phyloP scores from a whole-genome alignment of 2,888 invertebrate species.

The Nasonovia ribisnigri region DNA sequence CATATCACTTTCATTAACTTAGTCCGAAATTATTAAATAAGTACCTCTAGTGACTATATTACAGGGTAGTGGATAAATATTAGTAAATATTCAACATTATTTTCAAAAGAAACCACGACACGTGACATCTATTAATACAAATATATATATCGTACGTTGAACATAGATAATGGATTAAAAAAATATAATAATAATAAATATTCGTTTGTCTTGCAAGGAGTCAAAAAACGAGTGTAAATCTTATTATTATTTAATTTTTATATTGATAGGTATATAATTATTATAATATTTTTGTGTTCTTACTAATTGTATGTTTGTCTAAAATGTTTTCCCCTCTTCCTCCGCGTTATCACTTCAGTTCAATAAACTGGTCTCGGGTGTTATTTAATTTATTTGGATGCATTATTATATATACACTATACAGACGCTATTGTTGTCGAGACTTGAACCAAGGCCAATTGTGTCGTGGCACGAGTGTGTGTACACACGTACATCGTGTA shows the following conservation, averaged over 20 bases:
- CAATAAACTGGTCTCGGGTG: conserved; percentile 61
- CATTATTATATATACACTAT: conserved; percentile 34
- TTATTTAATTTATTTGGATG: conserved; percentile 64
- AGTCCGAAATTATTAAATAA: not conserved
- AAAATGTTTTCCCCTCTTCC: not conserved
- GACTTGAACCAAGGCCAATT: conserved; percentile 64
- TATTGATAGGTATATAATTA: not conserved
- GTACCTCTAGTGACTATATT: not conserved
- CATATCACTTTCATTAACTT: not conserved
- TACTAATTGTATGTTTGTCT: not conserved
- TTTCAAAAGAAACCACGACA: not conserved
- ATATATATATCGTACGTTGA: not conserved
- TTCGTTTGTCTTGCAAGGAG: not conserved
- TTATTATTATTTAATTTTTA: not conserved
- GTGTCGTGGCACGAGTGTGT: conserved; percentile 28
- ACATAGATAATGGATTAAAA: not conserved
- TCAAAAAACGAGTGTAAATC: not conserved
- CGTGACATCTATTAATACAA: not conserved
- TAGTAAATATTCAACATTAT: not conserved
- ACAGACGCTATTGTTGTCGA: conserved; percentile 59
- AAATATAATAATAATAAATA: not conserved
- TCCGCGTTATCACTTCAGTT: conserved; percentile 44
- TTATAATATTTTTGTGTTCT: not conserved
- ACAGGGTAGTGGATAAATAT: not conserved
- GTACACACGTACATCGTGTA: not conserved